Conservation (phyloP, 2,888 invertebrate species). For the Netelia virgata region DNA sequence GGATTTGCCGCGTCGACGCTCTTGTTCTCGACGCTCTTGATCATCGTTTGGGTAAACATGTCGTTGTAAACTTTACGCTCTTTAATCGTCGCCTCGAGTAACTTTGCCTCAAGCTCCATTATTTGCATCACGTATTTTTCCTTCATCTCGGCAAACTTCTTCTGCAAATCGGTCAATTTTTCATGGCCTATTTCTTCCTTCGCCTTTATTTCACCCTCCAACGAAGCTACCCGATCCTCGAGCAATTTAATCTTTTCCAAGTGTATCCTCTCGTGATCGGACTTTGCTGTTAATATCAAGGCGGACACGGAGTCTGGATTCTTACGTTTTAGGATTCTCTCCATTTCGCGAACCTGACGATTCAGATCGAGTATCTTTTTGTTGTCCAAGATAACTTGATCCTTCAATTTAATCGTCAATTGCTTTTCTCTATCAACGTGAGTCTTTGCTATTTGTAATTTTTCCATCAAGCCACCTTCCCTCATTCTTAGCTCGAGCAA, state of each 20-base stretch:
- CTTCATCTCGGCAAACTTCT: constrained; percentile 92
- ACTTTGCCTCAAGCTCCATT: constrained; percentile 78
- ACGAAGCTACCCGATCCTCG: constrained; percentile 90
- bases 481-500: constrained; percentile 79
- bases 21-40: constrained; percentile 75
- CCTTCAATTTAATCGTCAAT: constrained; percentile 81
- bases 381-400: constrained; percentile 82
- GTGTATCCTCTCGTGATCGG: constrained; percentile 80
- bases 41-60: constrained; percentile 78
- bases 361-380: constrained; percentile 91
- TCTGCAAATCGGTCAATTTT: constrained; percentile 90
- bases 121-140: constrained; percentile 90
- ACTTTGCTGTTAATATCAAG: constrained; percentile 86
- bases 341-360: constrained; percentile 93
- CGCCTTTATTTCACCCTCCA: constrained; percentile 90
- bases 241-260: constrained; percentile 86
- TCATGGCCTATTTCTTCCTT: constrained; percentile 91
- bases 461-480: constrained; percentile 78
- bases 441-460: constrained; percentile 77
- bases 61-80: constrained; percentile 77
- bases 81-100: constrained; percentile 73
- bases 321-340: constrained; percentile 91
- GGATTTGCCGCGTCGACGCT: constrained; percentile 71
- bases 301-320: constrained; percentile 94
- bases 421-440: constrained; percentile 83